Evolutionary conservation across 2,888 invertebrate genomes (phyloP).

Genomic region (Sipunculus nudus): DNA sequence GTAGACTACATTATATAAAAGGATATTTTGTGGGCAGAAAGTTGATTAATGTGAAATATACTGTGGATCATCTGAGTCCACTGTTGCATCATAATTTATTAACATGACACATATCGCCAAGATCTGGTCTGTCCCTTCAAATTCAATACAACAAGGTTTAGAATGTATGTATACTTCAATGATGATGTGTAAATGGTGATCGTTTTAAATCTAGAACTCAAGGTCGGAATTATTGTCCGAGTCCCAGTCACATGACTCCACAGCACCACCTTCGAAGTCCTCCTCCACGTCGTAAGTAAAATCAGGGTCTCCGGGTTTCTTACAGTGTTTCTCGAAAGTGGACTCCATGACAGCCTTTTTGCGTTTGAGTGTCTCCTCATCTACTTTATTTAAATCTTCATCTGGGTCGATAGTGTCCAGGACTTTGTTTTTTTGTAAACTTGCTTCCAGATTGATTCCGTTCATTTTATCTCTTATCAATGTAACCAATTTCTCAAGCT

Average conservation of each 20-base stretch:
- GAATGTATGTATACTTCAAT: no score
- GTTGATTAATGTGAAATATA: no score
- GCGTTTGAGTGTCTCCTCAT: conserved; percentile 62
- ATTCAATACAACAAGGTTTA: no score
- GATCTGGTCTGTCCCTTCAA: no score
- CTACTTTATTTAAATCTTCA: conserved; percentile 68
- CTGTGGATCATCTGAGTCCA: no score
- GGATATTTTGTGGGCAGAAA: no score
- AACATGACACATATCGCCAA: no score
- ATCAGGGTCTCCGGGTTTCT: conserved; percentile 67
- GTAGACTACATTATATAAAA: no score
- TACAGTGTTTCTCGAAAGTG: conserved; percentile 66
- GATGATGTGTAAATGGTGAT: no score
- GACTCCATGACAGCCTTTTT: conserved; percentile 69
- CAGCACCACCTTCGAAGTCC: conserved; percentile 59
- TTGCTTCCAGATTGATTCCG: conserved; percentile 64
- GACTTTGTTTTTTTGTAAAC: conserved; percentile 58
- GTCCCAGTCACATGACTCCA: conserved; percentile 66
- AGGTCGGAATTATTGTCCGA: conserved; percentile 62
- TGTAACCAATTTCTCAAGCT: conserved; percentile 67
- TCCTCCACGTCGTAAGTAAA: conserved; percentile 69
- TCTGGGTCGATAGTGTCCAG: conserved; percentile 67
- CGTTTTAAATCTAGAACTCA: no score
- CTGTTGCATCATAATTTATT: no score
- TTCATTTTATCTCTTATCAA: conserved; percentile 67